Percentiles rank a stretch among this genome's conserved stretches.
These are phyloP conservation scores for Orthosia cruda DNA, from an alignment of 2,888 invertebrate species.

Conservation along the genomic window DNA sequence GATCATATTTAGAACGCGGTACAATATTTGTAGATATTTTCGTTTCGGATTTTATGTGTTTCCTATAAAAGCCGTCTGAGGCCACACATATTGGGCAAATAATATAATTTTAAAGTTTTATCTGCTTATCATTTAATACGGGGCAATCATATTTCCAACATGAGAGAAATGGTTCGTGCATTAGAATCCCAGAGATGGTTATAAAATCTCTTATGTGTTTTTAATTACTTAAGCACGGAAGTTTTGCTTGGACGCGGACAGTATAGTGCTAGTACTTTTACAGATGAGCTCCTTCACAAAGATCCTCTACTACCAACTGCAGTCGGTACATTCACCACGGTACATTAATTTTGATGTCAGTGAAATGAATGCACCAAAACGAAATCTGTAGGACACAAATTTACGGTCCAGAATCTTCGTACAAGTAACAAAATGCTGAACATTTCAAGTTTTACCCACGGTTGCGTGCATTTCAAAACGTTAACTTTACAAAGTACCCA, in stretches of 20 bases:
- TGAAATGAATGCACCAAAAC: constrained; percentile 16
- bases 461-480: constrained; percentile 44
- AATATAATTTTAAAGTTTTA: too few species aligned
- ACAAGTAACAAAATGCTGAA: constrained; percentile 43
- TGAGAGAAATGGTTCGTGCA: neutral
- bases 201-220: neutral
- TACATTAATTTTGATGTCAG: constrained; percentile 20
- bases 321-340: neutral
- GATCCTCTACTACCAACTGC: neutral
- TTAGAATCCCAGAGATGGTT: neutral
- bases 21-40: too few species aligned
- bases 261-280: neutral
- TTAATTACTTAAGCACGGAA: neutral
- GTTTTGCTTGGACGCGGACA: neutral
- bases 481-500: constrained; percentile 54
- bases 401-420: constrained; percentile 39
- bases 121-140: too few species aligned
- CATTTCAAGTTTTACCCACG: constrained; percentile 36
- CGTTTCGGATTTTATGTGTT: too few species aligned
- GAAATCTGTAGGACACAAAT: constrained; percentile 18
- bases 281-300: constrained; percentile 3
- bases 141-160: neutral
- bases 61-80: too few species aligned
- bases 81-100: too few species aligned
- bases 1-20: too few species aligned